phyloP scores from a whole-genome alignment of 2,888 invertebrate genomes.

The Noctua fimbriata region DNA sequence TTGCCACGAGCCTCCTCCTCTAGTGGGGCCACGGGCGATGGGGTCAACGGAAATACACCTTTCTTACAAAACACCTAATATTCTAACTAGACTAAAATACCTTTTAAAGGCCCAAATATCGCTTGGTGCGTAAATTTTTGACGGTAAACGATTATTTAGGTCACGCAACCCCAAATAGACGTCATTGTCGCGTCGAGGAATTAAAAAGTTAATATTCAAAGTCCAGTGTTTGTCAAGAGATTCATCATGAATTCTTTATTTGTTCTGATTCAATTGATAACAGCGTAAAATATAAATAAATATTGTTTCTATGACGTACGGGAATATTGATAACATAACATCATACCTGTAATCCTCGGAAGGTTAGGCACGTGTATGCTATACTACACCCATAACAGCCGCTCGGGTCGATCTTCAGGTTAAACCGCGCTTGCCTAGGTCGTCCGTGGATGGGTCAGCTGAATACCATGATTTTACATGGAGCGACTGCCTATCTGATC shows the following conservation, averaged over 20 bases:
- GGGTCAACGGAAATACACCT: too few species aligned
- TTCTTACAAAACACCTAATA: neutral
- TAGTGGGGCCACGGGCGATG: too few species aligned
- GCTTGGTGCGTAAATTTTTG: slow-evolving; percentile 26
- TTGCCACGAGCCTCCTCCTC: too few species aligned
- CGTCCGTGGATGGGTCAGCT: too few species aligned
- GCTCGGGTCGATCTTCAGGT: too few species aligned
- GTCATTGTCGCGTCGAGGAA: slow-evolving; percentile 51
- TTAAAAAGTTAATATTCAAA: slow-evolving; percentile 55
- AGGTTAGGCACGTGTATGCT: neutral
- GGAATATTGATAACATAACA: slow-evolving; percentile 31
- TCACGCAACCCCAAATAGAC: slow-evolving; percentile 52
- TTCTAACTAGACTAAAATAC: neutral
- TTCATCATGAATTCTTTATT: slow-evolving; percentile 49
- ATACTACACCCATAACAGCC: neutral
- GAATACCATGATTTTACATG: too few species aligned
- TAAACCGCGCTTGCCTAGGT: too few species aligned
- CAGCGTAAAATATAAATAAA: slow-evolving; percentile 32
- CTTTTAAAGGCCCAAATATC: slow-evolving; percentile 10
- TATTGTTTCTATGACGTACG: slow-evolving; percentile 38
- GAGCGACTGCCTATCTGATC: too few species aligned
- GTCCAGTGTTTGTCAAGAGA: slow-evolving; percentile 47
- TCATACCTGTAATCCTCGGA: neutral
- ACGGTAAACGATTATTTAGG: slow-evolving; percentile 48
- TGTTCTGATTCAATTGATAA: slow-evolving; percentile 56